phyloP scores from a whole-genome alignment of 2,797 vertebrate genomes.

The Sparidentex hasta region DNA sequence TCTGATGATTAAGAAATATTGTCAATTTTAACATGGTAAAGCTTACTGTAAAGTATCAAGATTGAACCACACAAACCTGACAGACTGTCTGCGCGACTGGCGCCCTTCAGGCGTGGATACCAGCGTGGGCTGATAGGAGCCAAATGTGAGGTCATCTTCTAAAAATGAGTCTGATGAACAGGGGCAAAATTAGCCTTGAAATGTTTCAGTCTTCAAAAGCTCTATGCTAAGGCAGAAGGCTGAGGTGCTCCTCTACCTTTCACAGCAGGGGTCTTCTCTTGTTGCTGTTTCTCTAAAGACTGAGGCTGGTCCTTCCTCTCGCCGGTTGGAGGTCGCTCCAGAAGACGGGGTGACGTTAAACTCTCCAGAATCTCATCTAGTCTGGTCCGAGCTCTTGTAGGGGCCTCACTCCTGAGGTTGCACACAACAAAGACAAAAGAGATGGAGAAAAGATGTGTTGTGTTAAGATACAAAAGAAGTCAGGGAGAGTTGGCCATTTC shows the following conservation, averaged over 20 bases:
- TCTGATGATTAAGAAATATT: conserved; percentile 67
- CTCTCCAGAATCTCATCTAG: conserved; percentile 91
- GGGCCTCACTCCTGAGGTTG: conserved; percentile 73
- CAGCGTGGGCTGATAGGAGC: conserved; percentile 90
- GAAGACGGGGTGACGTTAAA: conserved; percentile 80
- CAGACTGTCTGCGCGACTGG: conserved; percentile 85
- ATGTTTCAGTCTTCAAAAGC: background rate
- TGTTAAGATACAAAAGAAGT: background rate
- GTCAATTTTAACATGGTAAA: background rate
- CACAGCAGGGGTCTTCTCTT: conserved; percentile 69
- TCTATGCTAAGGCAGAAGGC: background rate
- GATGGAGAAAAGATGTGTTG: too few relatives aligned
- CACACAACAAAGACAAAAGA: background rate
- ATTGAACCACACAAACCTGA: conserved; percentile 81
- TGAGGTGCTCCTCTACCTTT: conserved; percentile 78
- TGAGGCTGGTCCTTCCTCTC: conserved; percentile 78
- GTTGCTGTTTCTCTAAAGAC: conserved; percentile 61
- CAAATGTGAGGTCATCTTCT: conserved; percentile 89
- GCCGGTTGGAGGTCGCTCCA: conserved; percentile 78
- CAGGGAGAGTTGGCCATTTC: background rate
- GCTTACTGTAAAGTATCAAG: background rate
- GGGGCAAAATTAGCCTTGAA: background rate
- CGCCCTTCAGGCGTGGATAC: conserved; percentile 82
- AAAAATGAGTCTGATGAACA: conserved; percentile 66
- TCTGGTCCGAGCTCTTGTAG: conserved; percentile 85